A percentile compares a stretch with the other conserved stretches of the same genome.
These are phyloP conservation scores for Macropus fuliginosus DNA, from an alignment of 2,797 vertebrate species.

Conservation along the genomic window DNA sequence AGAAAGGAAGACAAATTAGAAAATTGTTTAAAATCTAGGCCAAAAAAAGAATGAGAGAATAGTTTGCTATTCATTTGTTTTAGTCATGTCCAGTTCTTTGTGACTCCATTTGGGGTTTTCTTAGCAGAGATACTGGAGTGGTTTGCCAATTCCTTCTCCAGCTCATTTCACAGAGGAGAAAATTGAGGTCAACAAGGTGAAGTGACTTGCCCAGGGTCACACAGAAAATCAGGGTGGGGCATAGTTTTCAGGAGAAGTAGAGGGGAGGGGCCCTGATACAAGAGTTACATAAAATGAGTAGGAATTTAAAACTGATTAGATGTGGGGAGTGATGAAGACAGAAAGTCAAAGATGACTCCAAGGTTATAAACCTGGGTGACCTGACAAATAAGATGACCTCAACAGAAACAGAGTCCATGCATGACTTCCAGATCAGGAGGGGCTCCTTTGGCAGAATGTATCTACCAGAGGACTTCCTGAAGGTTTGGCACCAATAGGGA, in stretches of 20 bases:
- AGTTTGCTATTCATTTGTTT: too few relatives aligned
- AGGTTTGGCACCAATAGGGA: background rate
- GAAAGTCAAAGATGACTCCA: background rate
- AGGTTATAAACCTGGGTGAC: background rate
- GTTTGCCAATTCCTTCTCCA: too few relatives aligned
- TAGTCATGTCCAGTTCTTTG: too few relatives aligned
- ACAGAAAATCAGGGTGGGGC: too few relatives aligned
- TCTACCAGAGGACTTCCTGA: background rate
- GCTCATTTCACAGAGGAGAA: too few relatives aligned
- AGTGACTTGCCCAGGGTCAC: too few relatives aligned
- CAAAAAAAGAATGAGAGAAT: background rate
- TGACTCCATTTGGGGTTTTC: too few relatives aligned
- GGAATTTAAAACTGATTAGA: background rate
- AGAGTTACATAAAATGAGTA: background rate
- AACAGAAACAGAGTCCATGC: background rate
- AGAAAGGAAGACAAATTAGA: background rate
- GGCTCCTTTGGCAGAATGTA: background rate
- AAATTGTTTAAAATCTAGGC: background rate
- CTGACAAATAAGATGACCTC: background rate
- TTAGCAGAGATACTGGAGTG: too few relatives aligned
- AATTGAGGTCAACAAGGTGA: too few relatives aligned
- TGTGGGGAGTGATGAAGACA: background rate
- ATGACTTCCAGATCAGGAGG: background rate
- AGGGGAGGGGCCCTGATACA: background rate
- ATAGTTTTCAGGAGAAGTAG: background rate